Percentiles rank a stretch among this genome's conserved stretches.
Evolutionary conservation across 2,113 vertebrate genomes (phyloP).

Genomic region (Notarius quadriscutis): DNA sequence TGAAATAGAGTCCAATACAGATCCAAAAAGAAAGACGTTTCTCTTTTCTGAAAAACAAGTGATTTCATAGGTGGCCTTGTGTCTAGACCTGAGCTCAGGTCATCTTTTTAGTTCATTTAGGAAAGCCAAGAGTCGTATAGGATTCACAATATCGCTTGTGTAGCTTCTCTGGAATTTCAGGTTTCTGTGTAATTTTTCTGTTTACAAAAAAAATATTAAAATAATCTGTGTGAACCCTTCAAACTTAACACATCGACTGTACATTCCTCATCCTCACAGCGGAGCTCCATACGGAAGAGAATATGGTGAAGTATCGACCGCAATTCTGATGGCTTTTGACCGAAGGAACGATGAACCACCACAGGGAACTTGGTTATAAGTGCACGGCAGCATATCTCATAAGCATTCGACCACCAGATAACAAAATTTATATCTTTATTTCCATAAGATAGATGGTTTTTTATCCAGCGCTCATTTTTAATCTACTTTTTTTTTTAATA

Average conservation of each 20-base stretch:
- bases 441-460: no score
- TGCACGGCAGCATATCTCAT: no score
- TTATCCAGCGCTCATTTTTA: no score
- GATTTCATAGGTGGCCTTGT: background rate
- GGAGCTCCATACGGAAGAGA: no score
- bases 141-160: background rate
- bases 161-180: background rate
- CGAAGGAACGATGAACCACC: no score
- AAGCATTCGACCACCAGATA: no score
- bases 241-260: background rate
- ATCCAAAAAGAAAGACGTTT: background rate
- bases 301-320: no score
- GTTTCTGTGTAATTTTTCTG: background rate
- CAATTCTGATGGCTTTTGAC: no score
- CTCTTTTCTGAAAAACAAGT: background rate
- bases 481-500: no score
- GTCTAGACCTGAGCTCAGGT: background rate
- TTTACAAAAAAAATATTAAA: background rate
- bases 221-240: background rate
- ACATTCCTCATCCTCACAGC: background rate
- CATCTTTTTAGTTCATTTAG: background rate
- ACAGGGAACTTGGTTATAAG: no score
- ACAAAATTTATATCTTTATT: no score
- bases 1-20: background rate
- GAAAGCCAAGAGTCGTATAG: background rate